phyloP scores from a whole-genome alignment of 2,797 vertebrate genomes.

The Sitta carolinensis region DNA sequence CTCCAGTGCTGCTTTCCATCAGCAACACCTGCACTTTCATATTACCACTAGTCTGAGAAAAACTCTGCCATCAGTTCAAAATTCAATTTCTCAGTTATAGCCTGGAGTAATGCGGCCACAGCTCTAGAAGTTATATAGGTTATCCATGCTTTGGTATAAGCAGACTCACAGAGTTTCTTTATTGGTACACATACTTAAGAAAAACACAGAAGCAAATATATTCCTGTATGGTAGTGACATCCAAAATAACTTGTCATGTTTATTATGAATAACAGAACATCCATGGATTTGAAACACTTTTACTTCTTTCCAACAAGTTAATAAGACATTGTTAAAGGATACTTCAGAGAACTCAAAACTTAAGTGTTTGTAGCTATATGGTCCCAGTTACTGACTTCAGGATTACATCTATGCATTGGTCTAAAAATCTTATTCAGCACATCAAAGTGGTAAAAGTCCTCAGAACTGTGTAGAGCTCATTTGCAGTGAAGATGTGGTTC shows the following conservation, averaged over 20 bases:
- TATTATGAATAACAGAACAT: not conserved
- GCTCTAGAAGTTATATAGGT: not conserved
- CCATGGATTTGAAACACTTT: not conserved
- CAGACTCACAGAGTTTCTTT: not conserved
- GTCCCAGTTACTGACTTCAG: not conserved
- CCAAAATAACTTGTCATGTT: not conserved
- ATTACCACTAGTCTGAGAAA: not conserved
- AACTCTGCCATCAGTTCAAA: not conserved
- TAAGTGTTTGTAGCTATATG: not conserved
- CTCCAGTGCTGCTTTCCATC: not conserved
- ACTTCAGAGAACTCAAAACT: not conserved
- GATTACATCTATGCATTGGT: not conserved
- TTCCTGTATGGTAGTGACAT: not conserved
- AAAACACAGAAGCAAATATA: not conserved
- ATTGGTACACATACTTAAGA: not conserved
- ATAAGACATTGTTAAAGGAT: not conserved
- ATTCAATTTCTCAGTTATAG: not conserved
- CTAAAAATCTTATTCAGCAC: not conserved
- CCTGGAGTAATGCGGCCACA: not conserved
- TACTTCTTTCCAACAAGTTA: not conserved
- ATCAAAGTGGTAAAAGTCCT: not conserved
- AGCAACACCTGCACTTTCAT: not conserved
- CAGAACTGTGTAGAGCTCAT: not conserved
- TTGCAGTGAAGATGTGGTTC: not conserved
- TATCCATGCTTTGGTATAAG: fast-evolving